Percentiles rank a stretch among this genome's conserved stretches.
These are phyloP conservation scores for Apostichopus parvimensis DNA, from an alignment of 35 echinoderm and acorn worm species.

Conservation along the genomic window DNA sequence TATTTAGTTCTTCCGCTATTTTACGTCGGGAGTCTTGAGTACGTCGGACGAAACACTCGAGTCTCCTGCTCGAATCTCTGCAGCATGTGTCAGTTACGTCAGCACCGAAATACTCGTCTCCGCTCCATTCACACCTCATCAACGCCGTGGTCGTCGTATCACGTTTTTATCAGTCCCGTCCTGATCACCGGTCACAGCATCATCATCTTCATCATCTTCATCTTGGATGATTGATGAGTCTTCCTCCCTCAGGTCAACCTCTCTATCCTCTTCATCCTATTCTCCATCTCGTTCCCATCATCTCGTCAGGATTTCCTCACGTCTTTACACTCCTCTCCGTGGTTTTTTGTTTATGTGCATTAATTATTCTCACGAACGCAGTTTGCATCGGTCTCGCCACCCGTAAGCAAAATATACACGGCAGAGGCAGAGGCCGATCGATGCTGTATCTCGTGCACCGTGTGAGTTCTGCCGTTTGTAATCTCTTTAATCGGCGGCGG, in stretches of 20 bases:
- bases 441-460: not conserved
- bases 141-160: not conserved
- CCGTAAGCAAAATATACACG: not conserved
- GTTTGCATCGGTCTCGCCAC: not conserved
- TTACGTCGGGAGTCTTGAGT: too few species aligned
- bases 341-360: not conserved
- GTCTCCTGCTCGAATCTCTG: too few species aligned
- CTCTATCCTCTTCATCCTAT: not conserved
- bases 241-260: slow-evolving; percentile 30
- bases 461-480: not conserved
- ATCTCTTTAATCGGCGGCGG: not conserved
- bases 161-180: not conserved
- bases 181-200: not conserved
- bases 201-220: not conserved
- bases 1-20: too few species aligned
- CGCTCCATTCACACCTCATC: not conserved
- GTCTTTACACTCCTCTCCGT: not conserved
- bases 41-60: too few species aligned
- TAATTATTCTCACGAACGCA: slow-evolving; percentile 29
- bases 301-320: not conserved
- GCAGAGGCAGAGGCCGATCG: not conserved
- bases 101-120: not conserved
- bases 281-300: not conserved
- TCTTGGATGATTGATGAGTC: slow-evolving; percentile 21
- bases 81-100: too few species aligned